Evolutionary conservation across 2,888 invertebrate genomes (phyloP).

Genomic region (Noctua pronuba): DNA sequence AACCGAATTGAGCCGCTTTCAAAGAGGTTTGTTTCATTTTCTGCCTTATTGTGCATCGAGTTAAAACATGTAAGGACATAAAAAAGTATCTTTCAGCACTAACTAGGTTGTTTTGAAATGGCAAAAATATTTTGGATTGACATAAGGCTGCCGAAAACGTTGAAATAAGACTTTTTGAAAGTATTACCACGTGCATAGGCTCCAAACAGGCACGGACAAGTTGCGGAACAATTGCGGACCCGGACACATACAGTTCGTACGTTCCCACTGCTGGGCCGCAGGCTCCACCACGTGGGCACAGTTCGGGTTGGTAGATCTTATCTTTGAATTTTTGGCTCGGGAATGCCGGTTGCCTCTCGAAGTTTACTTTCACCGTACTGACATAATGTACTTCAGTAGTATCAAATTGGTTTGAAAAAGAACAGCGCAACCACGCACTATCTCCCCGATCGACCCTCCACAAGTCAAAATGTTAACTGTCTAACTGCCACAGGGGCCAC

Average conservation of each 20-base stretch:
- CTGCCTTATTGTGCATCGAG: no score
- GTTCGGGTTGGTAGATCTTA: neutral
- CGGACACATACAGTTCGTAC: neutral
- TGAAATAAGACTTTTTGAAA: neutral
- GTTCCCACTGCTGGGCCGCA: neutral
- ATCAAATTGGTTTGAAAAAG: neutral
- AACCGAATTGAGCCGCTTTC: no score
- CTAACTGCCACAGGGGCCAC: conserved; percentile 55
- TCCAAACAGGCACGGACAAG: neutral
- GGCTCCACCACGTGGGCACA: neutral
- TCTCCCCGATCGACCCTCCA: conserved; percentile 72
- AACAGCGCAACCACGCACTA: conserved; percentile 60
- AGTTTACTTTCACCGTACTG: neutral
- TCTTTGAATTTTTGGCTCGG: neutral
- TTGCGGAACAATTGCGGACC: neutral
- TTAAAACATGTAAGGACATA: no score
- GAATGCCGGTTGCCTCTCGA: neutral
- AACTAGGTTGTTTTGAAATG: no score
- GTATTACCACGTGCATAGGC: neutral
- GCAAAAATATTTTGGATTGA: no score
- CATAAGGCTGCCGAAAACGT: no score
- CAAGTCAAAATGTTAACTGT: conserved; percentile 81
- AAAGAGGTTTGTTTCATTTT: no score
- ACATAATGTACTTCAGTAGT: neutral
- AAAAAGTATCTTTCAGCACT: no score